Base-by-base conservation (phyloP, 2,797 vertebrate species). In the Ataeniobius toweri region DNA sequence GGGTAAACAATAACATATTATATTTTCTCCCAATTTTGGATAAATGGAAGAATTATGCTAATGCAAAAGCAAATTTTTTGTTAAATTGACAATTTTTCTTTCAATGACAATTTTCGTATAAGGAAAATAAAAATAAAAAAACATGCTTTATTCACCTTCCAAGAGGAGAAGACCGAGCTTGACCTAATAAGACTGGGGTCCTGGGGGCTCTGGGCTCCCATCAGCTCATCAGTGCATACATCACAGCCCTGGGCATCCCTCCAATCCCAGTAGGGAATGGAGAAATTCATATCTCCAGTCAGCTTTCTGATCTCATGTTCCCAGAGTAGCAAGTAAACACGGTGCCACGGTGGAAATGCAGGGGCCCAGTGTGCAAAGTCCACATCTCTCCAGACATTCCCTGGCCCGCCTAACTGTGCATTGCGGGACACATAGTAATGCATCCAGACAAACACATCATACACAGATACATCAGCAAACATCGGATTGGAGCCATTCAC, bases 261-360 rank as follows among this genome's bases (percentile, higher is more conserved):
- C 98, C 98, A 99, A 74, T 99, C 98, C 98, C 98, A 99, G 90
- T 98, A 99, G 0, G 98, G 98, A 79, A 99, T 92, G 20, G 95
- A 95, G 92, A 99, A 99, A 75, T 92, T 93, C 74, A 75, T 89
- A 83, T 99, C 97, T 2, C 96, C 96, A 0, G 95, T 96, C 85
- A 97, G 77, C 85, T 94, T 96, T 85, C 96, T 94, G 75, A 99
- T 97, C 90, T 97, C 96, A 0, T 90, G 94, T 83, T 99, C 98
- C 98, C 97, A 99, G 71, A 95, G 88, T 71, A 99, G 92, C 86
- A 99, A 90, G 89, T 97, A 99, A 2, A 92, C 90, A 0, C 98
- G 95, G 85, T 99, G 98, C 98, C 98, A 99, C 5, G 98, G 97
- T 3, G 97, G 91, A 75, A 99, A 99, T 0, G 92, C 97, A 0